Evolutionary conservation across 2,888 invertebrate species (phyloP).

Genomic region (Polietes domitor): DNA sequence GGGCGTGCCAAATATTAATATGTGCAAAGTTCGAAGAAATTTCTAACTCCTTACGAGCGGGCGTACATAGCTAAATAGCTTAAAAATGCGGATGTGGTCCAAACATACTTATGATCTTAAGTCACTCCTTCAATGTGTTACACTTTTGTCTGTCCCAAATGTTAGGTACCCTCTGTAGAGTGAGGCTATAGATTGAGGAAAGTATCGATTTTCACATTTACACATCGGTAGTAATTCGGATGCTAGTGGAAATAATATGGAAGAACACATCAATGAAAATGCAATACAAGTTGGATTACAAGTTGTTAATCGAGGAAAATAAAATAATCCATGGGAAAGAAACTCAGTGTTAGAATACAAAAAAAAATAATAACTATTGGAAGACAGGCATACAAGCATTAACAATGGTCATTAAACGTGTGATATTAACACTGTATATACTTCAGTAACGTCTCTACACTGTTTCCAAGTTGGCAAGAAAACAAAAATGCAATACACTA

Average conservation of each 20-base stretch:
- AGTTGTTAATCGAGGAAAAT: not conserved
- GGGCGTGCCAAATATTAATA: no score
- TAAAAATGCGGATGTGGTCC: no score
- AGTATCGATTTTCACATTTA: not conserved
- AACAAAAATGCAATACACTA: conserved; percentile 28
- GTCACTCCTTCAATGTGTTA: no score
- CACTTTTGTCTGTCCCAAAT: no score
- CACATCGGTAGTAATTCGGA: not conserved
- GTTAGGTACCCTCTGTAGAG: no score
- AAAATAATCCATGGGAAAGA: not conserved
- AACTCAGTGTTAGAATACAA: conserved; percentile 52
- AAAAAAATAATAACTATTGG: conserved; percentile 27
- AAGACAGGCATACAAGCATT: conserved; percentile 62
- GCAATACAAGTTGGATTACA: not conserved
- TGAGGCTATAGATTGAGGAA: no score
- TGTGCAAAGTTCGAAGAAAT: no score
- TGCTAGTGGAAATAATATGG: not conserved
- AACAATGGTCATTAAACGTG: conserved; percentile 52
- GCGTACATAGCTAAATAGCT: no score
- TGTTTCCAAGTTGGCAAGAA: not conserved
- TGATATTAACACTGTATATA: not conserved
- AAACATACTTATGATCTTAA: no score
- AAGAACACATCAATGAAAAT: not conserved
- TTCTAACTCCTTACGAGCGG: no score
- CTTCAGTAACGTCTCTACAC: conserved; percentile 25